Conservation (phyloP, 2,888 invertebrate species). For the Mellilla xanthometata region DNA sequence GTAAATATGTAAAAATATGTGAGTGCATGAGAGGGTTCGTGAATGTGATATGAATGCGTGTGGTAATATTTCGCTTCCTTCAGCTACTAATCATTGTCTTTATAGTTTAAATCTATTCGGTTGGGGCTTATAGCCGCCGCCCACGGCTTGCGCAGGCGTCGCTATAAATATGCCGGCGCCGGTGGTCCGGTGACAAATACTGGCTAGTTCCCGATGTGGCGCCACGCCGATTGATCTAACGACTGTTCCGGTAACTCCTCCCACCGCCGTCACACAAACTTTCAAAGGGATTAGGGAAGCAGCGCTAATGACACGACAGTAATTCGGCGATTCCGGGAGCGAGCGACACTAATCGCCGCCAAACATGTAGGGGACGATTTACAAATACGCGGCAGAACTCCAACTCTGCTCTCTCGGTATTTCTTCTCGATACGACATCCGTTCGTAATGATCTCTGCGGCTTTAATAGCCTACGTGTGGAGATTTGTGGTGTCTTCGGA, state of each 20-base stretch:
- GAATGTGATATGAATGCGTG: conserved; percentile 33
- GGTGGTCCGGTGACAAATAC: conserved; percentile 82
- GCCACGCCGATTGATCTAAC: conserved; percentile 75
- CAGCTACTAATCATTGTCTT: conserved; percentile 46
- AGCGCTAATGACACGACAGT: conserved; percentile 62
- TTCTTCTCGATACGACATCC: conserved; percentile 47
- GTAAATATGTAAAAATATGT: conserved; percentile 56
- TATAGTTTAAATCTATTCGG: conserved; percentile 45
- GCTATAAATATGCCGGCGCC: conserved; percentile 79
- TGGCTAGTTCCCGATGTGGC: conserved; percentile 65
- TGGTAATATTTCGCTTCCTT: conserved; percentile 36
- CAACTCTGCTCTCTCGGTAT: conserved; percentile 34
- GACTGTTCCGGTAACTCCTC: conserved; percentile 53
- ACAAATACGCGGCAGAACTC: conserved; percentile 54
- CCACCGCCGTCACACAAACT: conserved; percentile 42
- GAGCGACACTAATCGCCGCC: conserved; percentile 62
- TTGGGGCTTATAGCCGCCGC: conserved; percentile 57
- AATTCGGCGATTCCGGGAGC: conserved; percentile 58
- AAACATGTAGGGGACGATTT: conserved; percentile 50
- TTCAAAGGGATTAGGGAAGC: conserved; percentile 56
- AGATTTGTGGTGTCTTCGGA: conserved; percentile 20
- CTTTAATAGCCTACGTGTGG: conserved; percentile 20
- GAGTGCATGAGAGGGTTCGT: conserved; percentile 54
- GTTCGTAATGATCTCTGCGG: conserved; percentile 35
- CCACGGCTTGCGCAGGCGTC: conserved; percentile 68